Evolutionary conservation across 2,888 invertebrate genomes (phyloP), one percentile per base, ranked within the genome.

Genomic region (Limnephilus lunatus): DNA sequence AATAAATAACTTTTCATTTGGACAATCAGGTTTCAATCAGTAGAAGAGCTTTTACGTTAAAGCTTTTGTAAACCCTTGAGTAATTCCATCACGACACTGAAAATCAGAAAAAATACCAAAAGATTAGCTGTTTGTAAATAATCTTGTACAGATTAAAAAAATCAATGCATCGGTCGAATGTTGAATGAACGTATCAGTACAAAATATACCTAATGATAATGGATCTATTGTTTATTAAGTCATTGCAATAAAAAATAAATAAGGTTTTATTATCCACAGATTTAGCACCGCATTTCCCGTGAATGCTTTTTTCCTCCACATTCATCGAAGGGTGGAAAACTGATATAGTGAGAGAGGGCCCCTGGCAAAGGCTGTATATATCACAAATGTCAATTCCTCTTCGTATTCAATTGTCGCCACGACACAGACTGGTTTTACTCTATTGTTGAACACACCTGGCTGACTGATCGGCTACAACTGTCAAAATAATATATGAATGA

Each of bases 301-400:
- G 85, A 86, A 86, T 15, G 48, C 48, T 85, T 86, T 48, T 86
- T 86, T 86, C 85, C 39, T n/a, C 85, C 85, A 30, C 44, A 30
- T 39, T 48, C 44, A 82, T 35, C 30, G 30, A 53, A 87, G 87
- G 44, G 86, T 44, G 44, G 48, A 86, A 87, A 86, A 53, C 87
- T 87, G 87, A 87, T 87, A 87, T 68, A 68, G 68, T 68, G 68
- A 15, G 32, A 87, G 87, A 31, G 32, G 87, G 19, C 87, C 68
- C 87, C 53, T 32, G 32, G 0, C n/a, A 68, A 88, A 89, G 32
- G 81, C 86, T 86, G 86, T 86, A 86, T 91, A 91, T 80, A 86
- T 85, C 91, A 91, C 89, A 90, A 90, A 90, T 44, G 83, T 81
- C 82, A 90, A 83, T 83, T 44, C 83, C 90, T 48, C 32, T n/a